Base-by-base conservation (phyloP, 1,140 invertebrate genomes). In the Elymnias hypermnestra region DNA sequence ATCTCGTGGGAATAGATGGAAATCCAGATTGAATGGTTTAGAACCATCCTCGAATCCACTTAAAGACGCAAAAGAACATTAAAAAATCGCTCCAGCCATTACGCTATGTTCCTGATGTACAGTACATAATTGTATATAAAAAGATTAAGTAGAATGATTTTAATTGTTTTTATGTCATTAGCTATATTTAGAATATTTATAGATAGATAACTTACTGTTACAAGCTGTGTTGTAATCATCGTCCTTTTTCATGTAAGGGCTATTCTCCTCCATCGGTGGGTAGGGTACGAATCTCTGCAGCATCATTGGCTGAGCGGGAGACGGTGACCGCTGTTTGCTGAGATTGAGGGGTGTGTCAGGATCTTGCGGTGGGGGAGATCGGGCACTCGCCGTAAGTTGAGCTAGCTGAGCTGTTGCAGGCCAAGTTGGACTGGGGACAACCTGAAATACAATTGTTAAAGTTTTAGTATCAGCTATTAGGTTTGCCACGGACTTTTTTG, bases 301-400 rank as follows among this genome's bases (percentile, higher is more conserved):
- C 88, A 71, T 88, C 83, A 77, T 64, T 45, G 83, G 71, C 79
- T 58, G 87, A 69, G 68, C 71, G 23, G 85, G 87, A 45, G 83
- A 89, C 33, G 59, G 78, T 66, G 87, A 65, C 55, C 96, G 94
- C 15, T 95, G 95, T 83, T 97, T 97, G 53, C 91, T 94, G 3
- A 97, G 90, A 82, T 97, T 97, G 0, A 97, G 85, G 0, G 95
- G 95, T 0, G 93, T 91, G 63, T 97, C 95, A 3, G 92, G 88
- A 60, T 94, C 92, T 7, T 86, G 78, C 0, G 76, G 74, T 0
- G 88, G 81, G 0, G 81, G 66, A 0, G 74, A 72, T 2, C 74
- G 65, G 1, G 76, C 72, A 48, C 60, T 76, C 3, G 74, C 73
- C 1, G 72, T 75, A 29, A 84, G 57, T 41, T 84, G 81, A 0